Evolutionary conservation across 2,113 vertebrate species (phyloP).

Genomic region (Girardinichthys multiradiatus): DNA sequence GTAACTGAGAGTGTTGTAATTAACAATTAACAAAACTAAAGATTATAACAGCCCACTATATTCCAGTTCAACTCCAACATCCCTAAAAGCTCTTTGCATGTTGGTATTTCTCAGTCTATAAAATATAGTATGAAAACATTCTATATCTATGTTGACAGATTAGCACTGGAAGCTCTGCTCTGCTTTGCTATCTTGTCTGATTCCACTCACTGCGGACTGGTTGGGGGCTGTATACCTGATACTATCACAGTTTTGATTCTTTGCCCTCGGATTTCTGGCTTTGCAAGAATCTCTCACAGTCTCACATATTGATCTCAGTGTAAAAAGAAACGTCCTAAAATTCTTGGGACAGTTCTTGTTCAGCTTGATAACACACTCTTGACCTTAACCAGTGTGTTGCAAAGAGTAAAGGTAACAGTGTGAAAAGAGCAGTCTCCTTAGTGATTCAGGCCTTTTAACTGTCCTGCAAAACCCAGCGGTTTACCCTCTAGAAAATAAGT

Average conservation of each 20-base stretch:
- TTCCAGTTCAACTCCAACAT: too few relatives aligned
- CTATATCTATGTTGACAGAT: neutral
- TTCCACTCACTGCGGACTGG: neutral
- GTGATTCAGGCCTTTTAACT: slow-evolving; percentile 19
- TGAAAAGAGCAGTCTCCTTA: slow-evolving; percentile 5
- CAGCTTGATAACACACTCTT: slow-evolving; percentile 32
- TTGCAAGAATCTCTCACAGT: slow-evolving; percentile 18
- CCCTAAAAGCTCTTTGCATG: too few relatives aligned
- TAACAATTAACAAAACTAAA: too few relatives aligned
- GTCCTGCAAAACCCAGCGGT: slow-evolving; percentile 18
- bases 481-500: slow-evolving; percentile 11
- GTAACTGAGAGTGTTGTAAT: too few relatives aligned
- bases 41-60: too few relatives aligned
- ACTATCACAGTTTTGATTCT: slow-evolving; percentile 20
- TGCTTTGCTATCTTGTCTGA: slow-evolving; percentile 11
- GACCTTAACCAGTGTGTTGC: slow-evolving; percentile 17
- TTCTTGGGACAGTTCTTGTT: slow-evolving; percentile 6
- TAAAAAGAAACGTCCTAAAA: slow-evolving; percentile 23
- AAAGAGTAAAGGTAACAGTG: slow-evolving; percentile 1
- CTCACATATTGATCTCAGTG: slow-evolving; percentile 26
- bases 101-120: too few relatives aligned
- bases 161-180: slow-evolving; percentile 13
- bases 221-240: slow-evolving; percentile 25
- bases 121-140: too few relatives aligned
- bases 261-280: slow-evolving; percentile 13